Base-by-base conservation (phyloP, 1,140 invertebrate species). In the Saccostrea echinata region DNA sequence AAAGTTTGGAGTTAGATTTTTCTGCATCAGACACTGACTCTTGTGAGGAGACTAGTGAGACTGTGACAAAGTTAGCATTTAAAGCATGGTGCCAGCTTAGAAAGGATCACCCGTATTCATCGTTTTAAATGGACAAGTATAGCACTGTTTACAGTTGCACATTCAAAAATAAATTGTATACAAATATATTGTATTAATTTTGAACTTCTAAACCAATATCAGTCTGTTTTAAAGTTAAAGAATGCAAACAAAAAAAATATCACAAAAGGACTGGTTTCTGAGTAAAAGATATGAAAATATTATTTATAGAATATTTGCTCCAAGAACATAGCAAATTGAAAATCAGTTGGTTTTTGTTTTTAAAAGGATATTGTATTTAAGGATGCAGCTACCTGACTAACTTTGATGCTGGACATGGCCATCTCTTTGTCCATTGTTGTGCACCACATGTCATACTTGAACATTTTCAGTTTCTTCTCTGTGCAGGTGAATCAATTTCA, bases 21-120 rank as follows among this genome's bases (percentile, higher is more conserved):
- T 83, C 81, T 51, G 18, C 81, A 51, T 83, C 81, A n/a, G 81
- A 83, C 33, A 83, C 81, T 11, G 81, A 83, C 27, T 83, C 81
- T 51, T 83, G 81, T 53, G 81, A 83, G 43, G 81, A 83, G 81
- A 43, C 81, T 52, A 53, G n/a, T 12, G 81, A 51, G 21, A 27
- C 43, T 12, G 43, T 83, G 43, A 83, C 81, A 9, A 51, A 53
- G 52, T 51, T 83, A 83, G 81, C 81, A 27, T 83, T 83, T 83
- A 52, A 12, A 51, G 81, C 81, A 24, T 83, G 81, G 81, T 83
- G 81, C 43, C 81, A 83, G 43, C 43, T 83, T 43, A 83, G 81
- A 35, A 83, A 83, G 43, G 81, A 83, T 27, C 81, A 83, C 52
- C 81, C 81, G 9, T 83, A 83, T 27, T 83, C 81, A 43, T 52